Base-by-base conservation (phyloP, 30 jellyfish, hydroid and myxozoan genomes). In the Hydractinia symbiolongicarpus region DNA sequence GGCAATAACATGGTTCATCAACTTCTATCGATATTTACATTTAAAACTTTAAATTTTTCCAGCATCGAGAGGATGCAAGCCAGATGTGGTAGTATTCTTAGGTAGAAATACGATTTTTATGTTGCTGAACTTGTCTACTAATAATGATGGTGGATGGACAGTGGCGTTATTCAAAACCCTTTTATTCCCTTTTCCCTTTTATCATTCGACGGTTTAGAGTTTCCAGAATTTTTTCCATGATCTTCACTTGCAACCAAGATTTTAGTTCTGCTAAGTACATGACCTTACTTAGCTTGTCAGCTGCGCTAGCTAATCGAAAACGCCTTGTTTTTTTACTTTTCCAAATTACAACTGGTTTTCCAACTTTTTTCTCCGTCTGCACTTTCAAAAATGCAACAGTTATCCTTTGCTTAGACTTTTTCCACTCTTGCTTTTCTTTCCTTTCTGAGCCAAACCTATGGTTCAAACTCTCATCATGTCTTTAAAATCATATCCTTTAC, bases 131-230 rank as follows among this genome's bases (percentile, higher is more conserved):
- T 30, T 30, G 44, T 30, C 44, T 30, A 30, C 44, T 30, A 30
- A 30, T 30, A 30, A 30, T 30, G 44, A 30, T 30, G 44, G 44
- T 30, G 44, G 88, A 67, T 81, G 88, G 73, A 50, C 72, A 17
- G 88, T 40, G 72, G 88, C 77, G 73, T 81, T 81, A 53, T 81
- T 75, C 71, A 81, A 17, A n/a, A n/a, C n/a, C n/a, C n/a, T n/a
- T n/a, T n/a, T n/a, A n/a, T n/a, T n/a, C n/a, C n/a, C 82, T 79
- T 57, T 79, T 61, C 69, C 5, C 83, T 9, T 79, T 15, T 55
- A 44, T 57, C 68, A 55, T 61, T 61, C 55, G 58, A 57, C 58
- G 55, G 83, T 49, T 4, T n/a, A 79, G 86, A 20, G 58, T 57
- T 50, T 55, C 83, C 10, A 79, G 66, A 61, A 79, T 57, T 15